phyloP scores from a whole-genome alignment of 2,888 invertebrate genomes.

The Drymonia ruficornis region DNA sequence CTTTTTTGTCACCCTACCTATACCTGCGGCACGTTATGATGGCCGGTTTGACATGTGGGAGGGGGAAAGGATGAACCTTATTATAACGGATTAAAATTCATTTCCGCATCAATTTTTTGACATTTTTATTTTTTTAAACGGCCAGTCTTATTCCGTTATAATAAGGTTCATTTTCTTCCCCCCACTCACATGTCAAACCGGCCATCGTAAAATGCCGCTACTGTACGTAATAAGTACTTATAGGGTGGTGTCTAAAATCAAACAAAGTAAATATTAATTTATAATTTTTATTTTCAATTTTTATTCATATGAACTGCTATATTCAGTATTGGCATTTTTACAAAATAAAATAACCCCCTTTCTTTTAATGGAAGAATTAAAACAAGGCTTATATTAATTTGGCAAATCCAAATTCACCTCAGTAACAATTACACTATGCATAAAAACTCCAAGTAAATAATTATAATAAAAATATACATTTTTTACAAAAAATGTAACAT shows the following conservation, averaged over 20 bases:
- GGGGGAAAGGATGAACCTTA: too few species aligned
- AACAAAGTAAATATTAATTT: constrained; percentile 68
- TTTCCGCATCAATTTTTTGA: too few species aligned
- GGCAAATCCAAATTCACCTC: constrained; percentile 81
- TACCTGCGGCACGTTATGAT: too few species aligned
- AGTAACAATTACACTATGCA: constrained; percentile 70
- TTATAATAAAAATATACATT: constrained; percentile 82
- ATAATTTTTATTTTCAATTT: constrained; percentile 80
- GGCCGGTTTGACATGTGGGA: too few species aligned
- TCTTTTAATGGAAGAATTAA: constrained; percentile 77
- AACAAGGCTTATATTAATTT: constrained; percentile 80
- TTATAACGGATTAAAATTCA: too few species aligned
- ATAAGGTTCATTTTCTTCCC: too few species aligned
- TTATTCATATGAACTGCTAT: constrained; percentile 74
- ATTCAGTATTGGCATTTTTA: constrained; percentile 78
- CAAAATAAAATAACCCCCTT: constrained; percentile 80
- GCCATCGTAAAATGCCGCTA: too few species aligned
- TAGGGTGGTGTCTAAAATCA: constrained; percentile 54
- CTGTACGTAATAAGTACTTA: too few species aligned
- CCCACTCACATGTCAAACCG: too few species aligned
- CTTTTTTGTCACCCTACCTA: too few species aligned
- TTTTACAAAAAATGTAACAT: constrained; percentile 79
- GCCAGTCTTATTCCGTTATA: too few species aligned
- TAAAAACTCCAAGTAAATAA: constrained; percentile 72
- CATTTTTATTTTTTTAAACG: too few species aligned